phyloP scores from a whole-genome alignment of 2,797 vertebrate species.

The Sebastes oblongus region DNA sequence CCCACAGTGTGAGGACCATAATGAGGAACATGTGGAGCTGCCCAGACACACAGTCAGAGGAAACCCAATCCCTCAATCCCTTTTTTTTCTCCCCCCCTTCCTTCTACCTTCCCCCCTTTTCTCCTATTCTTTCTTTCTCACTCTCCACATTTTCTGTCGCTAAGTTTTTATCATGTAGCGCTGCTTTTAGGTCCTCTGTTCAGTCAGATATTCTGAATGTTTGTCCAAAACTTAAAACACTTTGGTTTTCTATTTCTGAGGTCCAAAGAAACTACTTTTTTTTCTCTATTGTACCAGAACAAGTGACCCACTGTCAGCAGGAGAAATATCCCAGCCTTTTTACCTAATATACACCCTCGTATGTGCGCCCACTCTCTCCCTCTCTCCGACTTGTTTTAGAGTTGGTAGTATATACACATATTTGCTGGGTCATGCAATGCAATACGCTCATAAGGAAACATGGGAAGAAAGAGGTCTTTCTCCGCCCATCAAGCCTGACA shows the following conservation, averaged over 20 bases:
- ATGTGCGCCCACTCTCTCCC: neutral
- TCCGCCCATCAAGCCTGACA: constrained; percentile 76
- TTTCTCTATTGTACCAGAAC: constrained; percentile 68
- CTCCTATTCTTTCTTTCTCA: constrained; percentile 57
- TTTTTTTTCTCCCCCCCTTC: constrained; percentile 41
- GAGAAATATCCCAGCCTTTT: constrained; percentile 62
- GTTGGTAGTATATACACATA: constrained; percentile 61
- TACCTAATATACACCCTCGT: constrained; percentile 55
- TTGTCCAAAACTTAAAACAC: neutral
- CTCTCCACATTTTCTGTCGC: constrained; percentile 33
- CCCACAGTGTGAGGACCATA: constrained; percentile 85
- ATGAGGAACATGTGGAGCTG: constrained; percentile 87
- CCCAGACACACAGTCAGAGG: constrained; percentile 86
- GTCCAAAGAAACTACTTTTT: constrained; percentile 37
- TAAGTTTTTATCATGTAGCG: neutral
- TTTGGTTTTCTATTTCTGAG: neutral
- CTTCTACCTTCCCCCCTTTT: constrained; percentile 57
- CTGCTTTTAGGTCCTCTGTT: neutral
- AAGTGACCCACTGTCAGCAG: constrained; percentile 71
- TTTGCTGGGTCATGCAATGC: constrained; percentile 78
- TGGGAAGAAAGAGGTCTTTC: constrained; percentile 82
- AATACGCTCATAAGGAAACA: constrained; percentile 72
- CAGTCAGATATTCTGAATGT: neutral
- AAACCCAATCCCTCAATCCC: constrained; percentile 83
- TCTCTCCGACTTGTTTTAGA: constrained; percentile 48